Percentiles rank a stretch among this genome's conserved stretches.
These are phyloP conservation scores for Elaeidobius kamerunicus DNA, from an alignment of 2,888 invertebrate genomes.

Conservation along the genomic window DNA sequence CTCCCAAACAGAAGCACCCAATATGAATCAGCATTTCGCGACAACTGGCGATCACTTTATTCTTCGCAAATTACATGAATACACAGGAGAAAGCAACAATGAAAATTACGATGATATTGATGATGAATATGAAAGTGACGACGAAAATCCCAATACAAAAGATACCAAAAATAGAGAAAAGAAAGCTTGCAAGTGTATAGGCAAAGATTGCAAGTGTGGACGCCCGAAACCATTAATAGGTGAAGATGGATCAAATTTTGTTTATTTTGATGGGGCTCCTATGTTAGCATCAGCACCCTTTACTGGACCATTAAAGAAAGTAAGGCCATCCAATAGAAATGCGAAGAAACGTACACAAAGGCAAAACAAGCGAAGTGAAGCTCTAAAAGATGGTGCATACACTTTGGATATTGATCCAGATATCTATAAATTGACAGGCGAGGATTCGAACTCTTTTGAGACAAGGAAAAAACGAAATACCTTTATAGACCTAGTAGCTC, in stretches of 20 bases:
- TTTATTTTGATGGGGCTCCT: conserved; percentile 20
- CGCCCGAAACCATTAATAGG: not conserved
- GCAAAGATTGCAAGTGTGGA: conserved; percentile 33
- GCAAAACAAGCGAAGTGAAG: not conserved
- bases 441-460: conserved; percentile 3
- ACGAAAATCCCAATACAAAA: not conserved
- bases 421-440: conserved; percentile 28
- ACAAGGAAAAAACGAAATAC: conserved; percentile 34
- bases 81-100: conserved; percentile 1
- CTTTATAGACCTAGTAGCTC: conserved; percentile 34
- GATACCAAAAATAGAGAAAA: not conserved
- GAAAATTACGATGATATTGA: conserved; percentile 6
- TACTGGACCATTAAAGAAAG: not conserved
- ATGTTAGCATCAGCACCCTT: conserved; percentile 1
- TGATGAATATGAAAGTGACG: not conserved
- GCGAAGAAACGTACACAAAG: conserved; percentile 2
- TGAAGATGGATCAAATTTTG: conserved; percentile 3
- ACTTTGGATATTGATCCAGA: conserved; percentile 36
- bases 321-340: conserved; percentile 13
- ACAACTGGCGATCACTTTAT: conserved; percentile 9
- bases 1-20: not conserved
- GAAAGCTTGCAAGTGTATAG: conserved; percentile 26
- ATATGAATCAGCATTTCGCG: not conserved
- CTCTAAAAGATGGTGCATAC: conserved; percentile 31
- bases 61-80: conserved; percentile 10